Evolutionary conservation across 2,113 vertebrate genomes (phyloP).

Genomic region (Bujurquina vittata): DNA sequence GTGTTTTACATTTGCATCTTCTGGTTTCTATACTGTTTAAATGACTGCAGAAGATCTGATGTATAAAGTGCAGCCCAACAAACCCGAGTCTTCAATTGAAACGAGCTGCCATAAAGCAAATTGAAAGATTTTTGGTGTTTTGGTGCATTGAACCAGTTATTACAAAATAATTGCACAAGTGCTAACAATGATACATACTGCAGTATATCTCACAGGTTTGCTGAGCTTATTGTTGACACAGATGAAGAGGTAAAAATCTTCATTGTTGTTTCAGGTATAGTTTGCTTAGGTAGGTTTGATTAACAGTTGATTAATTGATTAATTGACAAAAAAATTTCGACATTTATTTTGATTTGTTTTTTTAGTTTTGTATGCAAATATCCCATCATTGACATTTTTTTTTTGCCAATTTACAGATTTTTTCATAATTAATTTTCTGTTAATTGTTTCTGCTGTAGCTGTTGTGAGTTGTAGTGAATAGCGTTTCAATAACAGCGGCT

Average conservation of each 20-base stretch:
- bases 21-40: not conserved
- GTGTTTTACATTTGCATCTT: not conserved
- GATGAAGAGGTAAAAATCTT: not conserved
- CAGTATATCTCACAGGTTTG: not conserved
- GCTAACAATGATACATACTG: not conserved
- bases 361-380: not conserved
- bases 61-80: not conserved
- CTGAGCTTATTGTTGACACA: not conserved
- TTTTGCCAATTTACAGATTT: fast-evolving
- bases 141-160: conserved; percentile 1
- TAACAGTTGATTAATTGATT: not conserved
- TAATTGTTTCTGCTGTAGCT: not conserved
- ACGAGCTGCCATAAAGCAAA: not conserved
- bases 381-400: not conserved
- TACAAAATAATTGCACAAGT: not conserved
- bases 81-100: not conserved
- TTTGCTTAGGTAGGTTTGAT: fast-evolving
- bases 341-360: not conserved
- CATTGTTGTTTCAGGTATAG: not conserved
- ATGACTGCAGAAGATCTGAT: not conserved
- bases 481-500: not conserved
- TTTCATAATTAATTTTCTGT: not conserved
- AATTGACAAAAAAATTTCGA: too few species aligned
- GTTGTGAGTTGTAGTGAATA: not conserved
- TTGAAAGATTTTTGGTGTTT: not conserved